Conservation (phyloP, 2,888 invertebrate genomes). For the Drosophila gaucha region DNA sequence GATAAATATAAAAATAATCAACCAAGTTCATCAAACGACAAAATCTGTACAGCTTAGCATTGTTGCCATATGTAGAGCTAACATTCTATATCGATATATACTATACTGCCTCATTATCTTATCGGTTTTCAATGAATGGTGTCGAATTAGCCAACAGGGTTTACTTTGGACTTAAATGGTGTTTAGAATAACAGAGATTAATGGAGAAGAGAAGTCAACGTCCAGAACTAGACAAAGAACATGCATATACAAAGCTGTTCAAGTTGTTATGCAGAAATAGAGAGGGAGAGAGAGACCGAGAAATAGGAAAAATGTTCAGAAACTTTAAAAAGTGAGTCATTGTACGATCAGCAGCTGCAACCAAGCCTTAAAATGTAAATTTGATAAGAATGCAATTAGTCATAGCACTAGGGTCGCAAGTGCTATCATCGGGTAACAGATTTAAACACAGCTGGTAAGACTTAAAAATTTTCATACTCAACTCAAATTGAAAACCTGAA, state of each 20-base stretch:
- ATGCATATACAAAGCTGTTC: background rate
- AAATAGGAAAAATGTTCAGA: background rate
- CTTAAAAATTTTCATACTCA: background rate
- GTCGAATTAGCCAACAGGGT: constrained; percentile 28
- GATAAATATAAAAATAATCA: background rate
- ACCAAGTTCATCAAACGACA: constrained; percentile 17
- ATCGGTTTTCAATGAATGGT: constrained; percentile 33
- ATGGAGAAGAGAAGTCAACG: background rate
- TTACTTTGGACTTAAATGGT: constrained; percentile 17
- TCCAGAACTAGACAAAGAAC: constrained; percentile 6
- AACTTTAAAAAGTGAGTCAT: constrained; percentile 26
- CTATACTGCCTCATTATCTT: constrained; percentile 37
- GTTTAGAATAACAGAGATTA: constrained; percentile 9
- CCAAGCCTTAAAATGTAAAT: too few species aligned
- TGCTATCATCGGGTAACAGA: background rate
- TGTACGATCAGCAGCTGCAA: constrained; percentile 3
- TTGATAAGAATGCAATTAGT: constrained; percentile 15
- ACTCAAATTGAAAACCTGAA: background rate
- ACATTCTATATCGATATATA: constrained; percentile 24
- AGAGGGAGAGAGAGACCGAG: background rate
- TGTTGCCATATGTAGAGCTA: constrained; percentile 32
- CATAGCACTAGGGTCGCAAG: background rate
- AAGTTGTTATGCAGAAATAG: background rate
- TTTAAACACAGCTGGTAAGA: background rate
- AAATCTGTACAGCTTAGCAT: constrained; percentile 26